Percentiles rank a stretch among this genome's conserved stretches.
phyloP scores from a whole-genome alignment of 2,888 invertebrate species.

The Pycnomerus fuliginosus region DNA sequence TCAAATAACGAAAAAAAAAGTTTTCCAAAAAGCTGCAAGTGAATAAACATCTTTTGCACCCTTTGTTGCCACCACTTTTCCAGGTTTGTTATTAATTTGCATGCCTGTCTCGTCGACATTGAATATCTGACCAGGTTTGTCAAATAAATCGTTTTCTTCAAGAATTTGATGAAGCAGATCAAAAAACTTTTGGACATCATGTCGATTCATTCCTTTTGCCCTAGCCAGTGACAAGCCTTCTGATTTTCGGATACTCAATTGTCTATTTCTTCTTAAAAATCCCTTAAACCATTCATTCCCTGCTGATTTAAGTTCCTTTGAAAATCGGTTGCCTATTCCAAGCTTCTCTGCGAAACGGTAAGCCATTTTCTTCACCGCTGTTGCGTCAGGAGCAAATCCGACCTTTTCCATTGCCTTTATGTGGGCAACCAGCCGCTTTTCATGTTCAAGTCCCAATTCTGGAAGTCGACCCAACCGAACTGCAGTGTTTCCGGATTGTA shows the following conservation, averaged over 20 bases:
- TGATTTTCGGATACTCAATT: neutral
- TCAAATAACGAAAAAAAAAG: too few relatives aligned
- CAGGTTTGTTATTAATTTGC: neutral
- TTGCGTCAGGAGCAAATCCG: neutral
- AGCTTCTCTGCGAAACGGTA: neutral
- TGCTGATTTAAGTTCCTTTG: neutral
- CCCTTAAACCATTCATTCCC: neutral
- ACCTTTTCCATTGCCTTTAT: neutral
- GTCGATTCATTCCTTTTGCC: neutral
- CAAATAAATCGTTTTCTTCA: neutral
- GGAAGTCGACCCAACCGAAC: neutral
- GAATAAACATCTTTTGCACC: neutral
- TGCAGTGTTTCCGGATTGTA: neutral
- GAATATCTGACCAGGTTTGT: neutral
- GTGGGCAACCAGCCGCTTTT: neutral
- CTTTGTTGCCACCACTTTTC: neutral
- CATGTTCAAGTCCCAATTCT: neutral
- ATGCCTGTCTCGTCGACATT: neutral
- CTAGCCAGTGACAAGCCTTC: conserved; percentile 1
- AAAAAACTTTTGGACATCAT: neutral
- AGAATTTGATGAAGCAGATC: neutral
- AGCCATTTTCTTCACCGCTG: neutral
- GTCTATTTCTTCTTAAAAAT: neutral
- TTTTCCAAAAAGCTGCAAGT: too few relatives aligned
- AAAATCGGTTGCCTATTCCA: neutral